Percentiles rank a stretch among this genome's conserved stretches.
phyloP scores from a whole-genome alignment of 2,113 vertebrate genomes.

The Prolemur simus region DNA sequence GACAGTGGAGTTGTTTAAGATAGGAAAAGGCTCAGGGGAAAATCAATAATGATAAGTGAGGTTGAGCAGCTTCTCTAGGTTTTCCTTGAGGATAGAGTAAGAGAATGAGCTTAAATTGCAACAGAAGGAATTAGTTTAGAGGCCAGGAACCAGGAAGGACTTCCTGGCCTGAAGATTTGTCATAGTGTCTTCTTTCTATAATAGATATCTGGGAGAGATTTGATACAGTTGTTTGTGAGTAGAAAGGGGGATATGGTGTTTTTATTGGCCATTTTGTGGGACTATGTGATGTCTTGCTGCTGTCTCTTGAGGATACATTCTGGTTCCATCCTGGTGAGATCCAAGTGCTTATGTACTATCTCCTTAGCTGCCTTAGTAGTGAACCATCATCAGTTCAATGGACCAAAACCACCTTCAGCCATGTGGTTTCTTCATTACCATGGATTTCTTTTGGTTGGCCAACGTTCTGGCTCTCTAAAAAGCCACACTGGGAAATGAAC shows the following conservation, averaged over 20 bases:
- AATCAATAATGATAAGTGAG: background rate
- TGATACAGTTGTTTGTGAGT: background rate
- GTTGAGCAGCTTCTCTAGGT: background rate
- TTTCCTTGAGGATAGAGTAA: background rate
- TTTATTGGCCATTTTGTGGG: background rate
- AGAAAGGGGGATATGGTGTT: background rate
- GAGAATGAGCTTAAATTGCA: background rate
- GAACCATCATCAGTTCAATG: slow-evolving; percentile 36
- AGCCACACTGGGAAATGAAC: slow-evolving; percentile 40
- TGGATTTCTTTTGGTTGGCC: slow-evolving; percentile 20
- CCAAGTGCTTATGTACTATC: slow-evolving; percentile 55
- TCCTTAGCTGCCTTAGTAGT: slow-evolving; percentile 73
- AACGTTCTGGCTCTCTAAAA: slow-evolving; percentile 53
- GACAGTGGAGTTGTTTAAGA: background rate
- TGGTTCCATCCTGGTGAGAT: slow-evolving; percentile 35
- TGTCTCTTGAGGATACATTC: slow-evolving; percentile 39
- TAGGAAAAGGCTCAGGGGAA: background rate
- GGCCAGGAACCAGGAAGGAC: slow-evolving; percentile 33
- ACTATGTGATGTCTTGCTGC: slow-evolving; percentile 24
- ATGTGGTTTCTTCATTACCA: slow-evolving; percentile 6
- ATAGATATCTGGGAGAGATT: background rate
- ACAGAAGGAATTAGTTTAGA: background rate
- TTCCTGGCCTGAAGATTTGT: slow-evolving; percentile 12
- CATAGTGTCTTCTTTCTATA: background rate
- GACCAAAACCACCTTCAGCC: slow-evolving; percentile 42